These are phyloP conservation scores for Tachina lurida DNA, from an alignment of 2,888 invertebrate genomes.

Conservation along the genomic window DNA sequence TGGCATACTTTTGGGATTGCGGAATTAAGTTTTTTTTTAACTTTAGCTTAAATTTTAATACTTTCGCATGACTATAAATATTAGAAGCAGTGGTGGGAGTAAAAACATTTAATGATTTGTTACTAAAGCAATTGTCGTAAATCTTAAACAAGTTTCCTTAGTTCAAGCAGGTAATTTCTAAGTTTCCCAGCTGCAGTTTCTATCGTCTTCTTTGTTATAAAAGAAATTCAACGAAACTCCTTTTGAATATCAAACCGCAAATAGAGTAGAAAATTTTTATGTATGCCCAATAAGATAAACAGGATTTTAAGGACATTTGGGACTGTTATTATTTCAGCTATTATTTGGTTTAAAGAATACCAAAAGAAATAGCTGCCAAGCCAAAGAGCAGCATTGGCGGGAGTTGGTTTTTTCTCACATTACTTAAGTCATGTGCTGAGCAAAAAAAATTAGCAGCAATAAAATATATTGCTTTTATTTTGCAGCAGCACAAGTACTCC, in stretches of 20 bases:
- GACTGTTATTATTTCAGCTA: neutral
- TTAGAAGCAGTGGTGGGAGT: neutral
- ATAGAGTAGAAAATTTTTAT: constrained; percentile 12
- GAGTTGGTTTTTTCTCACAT: too few species aligned
- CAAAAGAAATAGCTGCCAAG: too few species aligned
- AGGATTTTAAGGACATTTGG: neutral
- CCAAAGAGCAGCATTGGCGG: too few species aligned
- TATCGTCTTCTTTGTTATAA: neutral
- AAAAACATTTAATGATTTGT: constrained; percentile 10
- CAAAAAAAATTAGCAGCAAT: neutral
- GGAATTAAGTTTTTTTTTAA: constrained; percentile 6
- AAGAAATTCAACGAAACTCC: neutral
- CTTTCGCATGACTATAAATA: constrained; percentile 16
- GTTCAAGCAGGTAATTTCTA: neutral
- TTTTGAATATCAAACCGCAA: constrained; percentile 17
- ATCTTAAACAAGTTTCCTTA: neutral
- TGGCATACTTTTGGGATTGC: constrained; percentile 7
- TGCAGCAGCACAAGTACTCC: neutral
- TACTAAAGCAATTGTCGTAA: constrained; percentile 22
- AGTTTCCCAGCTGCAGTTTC: neutral
- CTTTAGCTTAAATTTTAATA: constrained; percentile 23
- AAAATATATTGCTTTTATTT: neutral
- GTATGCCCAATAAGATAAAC: constrained; percentile 14
- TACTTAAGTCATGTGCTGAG: neutral
- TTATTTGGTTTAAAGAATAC: too few species aligned